Evolutionary conservation across 2,797 vertebrate species (phyloP), one percentile per base, ranked within the genome.

Genomic region (Gadopsis bispinosus): DNA sequence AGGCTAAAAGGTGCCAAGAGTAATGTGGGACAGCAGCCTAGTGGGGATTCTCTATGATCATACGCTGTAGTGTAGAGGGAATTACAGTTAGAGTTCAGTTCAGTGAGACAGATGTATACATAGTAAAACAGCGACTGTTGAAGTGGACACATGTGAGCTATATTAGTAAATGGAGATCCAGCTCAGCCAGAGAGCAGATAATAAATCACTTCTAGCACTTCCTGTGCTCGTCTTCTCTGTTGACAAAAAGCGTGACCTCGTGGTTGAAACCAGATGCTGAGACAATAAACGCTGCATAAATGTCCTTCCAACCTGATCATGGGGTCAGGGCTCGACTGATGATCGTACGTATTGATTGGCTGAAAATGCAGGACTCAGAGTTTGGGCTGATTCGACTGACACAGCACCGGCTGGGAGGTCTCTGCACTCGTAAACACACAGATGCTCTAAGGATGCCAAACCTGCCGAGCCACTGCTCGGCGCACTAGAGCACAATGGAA

Each of bases 361-460:
- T 79, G 35, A 79, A 83, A 88, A 86, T 33, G 33, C 89, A 90
- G 90, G 92, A 92, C 58, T 93, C 92, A 90, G 87, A 75, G 83
- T 85, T 81, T 61, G 37, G 66, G 79, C 87, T 86, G 90, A 79
- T 73, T 88, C 64, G 19, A 69, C 74, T 60, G 61, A 65, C 74
- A 35, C 48, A 5, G 72, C 62, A 47, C 26, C 53, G 62, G 68
- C 63, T 33, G 35, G 59, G 43, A 62, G 41, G 59, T 62, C 51
- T 58, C 37, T 7, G 39, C 16, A 0, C 72, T 58, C 29, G n/a
- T 70, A 77, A 83, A 81, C 56, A 50, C 47, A 58, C 50, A 9
- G 73, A 58, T 47, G 47, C 68, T 80, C 1, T 4, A 4, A 75
- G 74, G 58, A 12, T 3, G 66, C 75, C 78, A 83, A 84, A 92